phyloP scores from a whole-genome alignment of 1,140 invertebrate species.

The Pemphigus obesinymphae region DNA sequence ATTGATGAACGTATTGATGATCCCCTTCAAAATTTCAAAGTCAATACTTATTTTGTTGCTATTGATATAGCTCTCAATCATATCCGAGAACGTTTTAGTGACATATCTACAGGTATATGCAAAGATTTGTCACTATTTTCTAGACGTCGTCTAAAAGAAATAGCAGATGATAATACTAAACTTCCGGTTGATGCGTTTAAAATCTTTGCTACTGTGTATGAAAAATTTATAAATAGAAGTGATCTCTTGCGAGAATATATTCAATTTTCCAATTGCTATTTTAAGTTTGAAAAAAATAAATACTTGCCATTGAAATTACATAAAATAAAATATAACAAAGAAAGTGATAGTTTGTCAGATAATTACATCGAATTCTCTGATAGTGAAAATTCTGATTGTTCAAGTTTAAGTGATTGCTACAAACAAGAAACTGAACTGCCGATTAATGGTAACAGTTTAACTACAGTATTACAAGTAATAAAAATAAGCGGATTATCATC shows the following conservation, averaged over 20 bases:
- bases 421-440: background rate
- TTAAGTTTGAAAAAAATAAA: background rate
- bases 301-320: background rate
- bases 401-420: background rate
- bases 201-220: background rate
- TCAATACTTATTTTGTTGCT: background rate
- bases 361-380: background rate
- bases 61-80: background rate
- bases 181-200: background rate
- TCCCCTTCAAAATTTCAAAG: background rate
- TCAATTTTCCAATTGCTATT: background rate
- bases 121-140: background rate
- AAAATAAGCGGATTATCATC: background rate
- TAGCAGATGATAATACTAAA: background rate
- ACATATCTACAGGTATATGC: background rate
- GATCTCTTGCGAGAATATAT: background rate
- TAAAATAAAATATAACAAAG: background rate
- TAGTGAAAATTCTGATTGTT: background rate
- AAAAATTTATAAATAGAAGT: background rate
- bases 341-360: background rate
- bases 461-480: background rate
- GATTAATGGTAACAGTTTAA: background rate
- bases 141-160: background rate
- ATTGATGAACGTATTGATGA: background rate
- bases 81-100: background rate